Evolutionary conservation across 2,113 vertebrate species (phyloP), one percentile per base, ranked within the genome.

Genomic region (Bucco capensis): DNA sequence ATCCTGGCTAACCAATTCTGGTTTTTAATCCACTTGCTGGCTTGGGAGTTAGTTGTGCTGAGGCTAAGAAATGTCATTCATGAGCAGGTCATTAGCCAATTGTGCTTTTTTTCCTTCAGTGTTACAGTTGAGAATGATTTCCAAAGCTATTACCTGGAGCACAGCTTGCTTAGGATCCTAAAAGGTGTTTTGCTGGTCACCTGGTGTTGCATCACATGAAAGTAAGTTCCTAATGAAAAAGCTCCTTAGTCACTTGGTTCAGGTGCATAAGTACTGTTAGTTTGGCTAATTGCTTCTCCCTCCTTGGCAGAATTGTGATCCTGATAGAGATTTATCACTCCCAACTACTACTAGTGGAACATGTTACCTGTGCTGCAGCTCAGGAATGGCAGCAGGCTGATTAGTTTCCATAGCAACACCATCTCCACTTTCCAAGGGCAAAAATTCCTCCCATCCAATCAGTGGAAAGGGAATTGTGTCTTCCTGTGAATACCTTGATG

Each of bases 381-480:
- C 97, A 98, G 98, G 98, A 99, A 97, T 97, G 98, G 98, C 98
- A 99, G 98, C 96, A 99, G 98, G 97, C 98, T 98, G 98, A 98
- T 96, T 97, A 98, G 98, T 98, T 98, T 98, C 98, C 98, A 98
- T 98, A 98, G 98, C 98, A 99, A 99, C 98, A 97, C 94, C 98
- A 99, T 98, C 97, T 98, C 98, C 97, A 98, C 97, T 98, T 98
- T 97, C 96, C 98, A 98, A 99, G 98, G 98, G 98, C 98, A 98
- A 98, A 98, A 98, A 98, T 96, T 97, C 97, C 97, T 98, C 97
- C 97, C 97, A 97, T 97, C 94, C 86, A 97, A 96, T 96, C 97
- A 97, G 94, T 76, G 65, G 73, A 88, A 90, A 95, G 81, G 44
- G 92, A 91, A 84, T 73, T 92, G 73, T 89, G 19, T 95, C 94